Evolutionary conservation across 2,113 vertebrate species (phyloP).

Genomic region (Ceratotherium simum): DNA sequence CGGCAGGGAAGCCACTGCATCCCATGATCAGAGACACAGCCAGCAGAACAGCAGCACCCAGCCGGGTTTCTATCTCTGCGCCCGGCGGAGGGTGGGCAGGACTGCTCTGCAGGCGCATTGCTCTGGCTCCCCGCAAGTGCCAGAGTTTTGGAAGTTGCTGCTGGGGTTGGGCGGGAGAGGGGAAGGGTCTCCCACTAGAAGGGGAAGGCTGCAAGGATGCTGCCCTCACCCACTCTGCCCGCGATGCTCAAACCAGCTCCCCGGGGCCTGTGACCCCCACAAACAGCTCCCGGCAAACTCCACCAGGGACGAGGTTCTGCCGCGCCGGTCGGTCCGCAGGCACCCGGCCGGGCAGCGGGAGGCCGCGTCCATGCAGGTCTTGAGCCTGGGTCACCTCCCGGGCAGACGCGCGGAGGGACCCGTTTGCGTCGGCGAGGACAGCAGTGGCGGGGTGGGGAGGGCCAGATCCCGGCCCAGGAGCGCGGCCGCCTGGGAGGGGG

Average conservation of each 20-base stretch:
- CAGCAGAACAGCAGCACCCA: fast-evolving
- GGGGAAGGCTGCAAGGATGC: not conserved
- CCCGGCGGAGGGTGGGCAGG: not conserved
- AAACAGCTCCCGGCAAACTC: not conserved
- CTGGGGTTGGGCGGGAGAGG: no score
- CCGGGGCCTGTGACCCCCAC: not conserved
- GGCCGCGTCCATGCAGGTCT: not conserved
- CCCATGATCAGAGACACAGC: fast-evolving
- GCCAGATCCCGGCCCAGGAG: not conserved
- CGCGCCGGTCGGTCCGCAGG: not conserved
- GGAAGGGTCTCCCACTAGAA: no score
- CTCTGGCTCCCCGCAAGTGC: fast-evolving
- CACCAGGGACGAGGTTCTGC: no score
- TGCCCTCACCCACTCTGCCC: not conserved
- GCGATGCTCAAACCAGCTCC: not conserved
- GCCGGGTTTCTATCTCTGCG: fast-evolving
- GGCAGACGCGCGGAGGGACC: not conserved
- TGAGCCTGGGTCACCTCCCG: not conserved
- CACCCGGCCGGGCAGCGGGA: not conserved
- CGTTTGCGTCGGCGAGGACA: fast-evolving
- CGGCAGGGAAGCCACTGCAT: not conserved
- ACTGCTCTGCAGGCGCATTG: not conserved
- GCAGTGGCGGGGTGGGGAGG: fast-evolving
- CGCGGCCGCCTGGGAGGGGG: not conserved
- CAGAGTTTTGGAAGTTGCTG: not conserved